Evolutionary conservation across 2,888 invertebrate genomes (phyloP).

Genomic region (Didymodactylos carnosus): DNA sequence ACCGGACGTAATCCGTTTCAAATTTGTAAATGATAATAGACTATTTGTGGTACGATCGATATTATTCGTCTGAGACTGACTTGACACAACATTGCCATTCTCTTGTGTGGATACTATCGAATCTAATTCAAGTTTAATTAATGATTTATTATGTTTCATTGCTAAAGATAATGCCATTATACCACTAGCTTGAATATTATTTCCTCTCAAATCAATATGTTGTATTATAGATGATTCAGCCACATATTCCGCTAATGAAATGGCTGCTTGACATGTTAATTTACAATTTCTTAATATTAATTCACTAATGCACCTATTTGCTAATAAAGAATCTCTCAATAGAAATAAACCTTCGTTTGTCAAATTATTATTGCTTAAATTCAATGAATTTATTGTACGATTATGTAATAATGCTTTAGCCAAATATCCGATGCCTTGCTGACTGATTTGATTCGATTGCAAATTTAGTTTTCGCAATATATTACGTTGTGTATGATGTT

Average conservation of each 20-base stretch:
- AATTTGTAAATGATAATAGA: neutral
- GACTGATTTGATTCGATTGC: slow-evolving; percentile 49
- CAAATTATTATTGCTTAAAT: slow-evolving; percentile 56
- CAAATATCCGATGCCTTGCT: slow-evolving; percentile 36
- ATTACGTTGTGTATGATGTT: slow-evolving; percentile 46
- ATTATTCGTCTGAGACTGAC: neutral
- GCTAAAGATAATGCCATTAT: slow-evolving; percentile 51
- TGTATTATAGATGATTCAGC: slow-evolving; percentile 38
- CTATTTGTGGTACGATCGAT: neutral
- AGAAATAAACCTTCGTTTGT: slow-evolving; percentile 47
- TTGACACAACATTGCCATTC: neutral
- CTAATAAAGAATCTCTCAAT: slow-evolving; percentile 46
- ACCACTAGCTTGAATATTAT: slow-evolving; percentile 54
- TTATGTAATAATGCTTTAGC: slow-evolving; percentile 18
- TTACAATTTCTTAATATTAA: slow-evolving; percentile 51
- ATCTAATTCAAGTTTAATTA: slow-evolving; percentile 60
- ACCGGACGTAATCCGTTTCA: neutral
- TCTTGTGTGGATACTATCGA: slow-evolving; percentile 20
- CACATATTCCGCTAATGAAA: slow-evolving; percentile 48
- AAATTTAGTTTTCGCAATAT: slow-evolving; percentile 66
- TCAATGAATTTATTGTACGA: slow-evolving; percentile 41
- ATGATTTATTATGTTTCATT: slow-evolving; percentile 53
- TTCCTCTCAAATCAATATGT: slow-evolving; percentile 64
- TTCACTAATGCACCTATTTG: slow-evolving; percentile 45
- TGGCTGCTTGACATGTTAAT: slow-evolving; percentile 47